Conservation (phyloP, 2,888 invertebrate species). For the Lithophane ornitopus region DNA sequence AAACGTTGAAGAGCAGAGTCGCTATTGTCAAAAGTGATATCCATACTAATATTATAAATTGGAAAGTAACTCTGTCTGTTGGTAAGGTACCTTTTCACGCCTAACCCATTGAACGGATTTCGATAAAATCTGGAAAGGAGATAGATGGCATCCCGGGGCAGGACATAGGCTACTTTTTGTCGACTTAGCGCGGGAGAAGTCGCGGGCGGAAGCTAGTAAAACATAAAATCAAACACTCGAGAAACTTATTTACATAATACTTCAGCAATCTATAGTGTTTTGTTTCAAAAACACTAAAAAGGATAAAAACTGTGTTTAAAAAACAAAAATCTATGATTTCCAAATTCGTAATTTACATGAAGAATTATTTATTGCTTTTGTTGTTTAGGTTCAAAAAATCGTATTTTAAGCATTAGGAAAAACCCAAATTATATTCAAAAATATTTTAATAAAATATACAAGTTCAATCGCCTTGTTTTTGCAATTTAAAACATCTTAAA, state of each 20-base stretch:
- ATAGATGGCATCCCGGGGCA: no score
- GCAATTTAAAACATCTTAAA: slow-evolving; percentile 28
- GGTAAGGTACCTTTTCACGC: no score
- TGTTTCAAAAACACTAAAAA: background rate
- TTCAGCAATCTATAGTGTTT: background rate
- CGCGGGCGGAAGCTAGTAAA: no score
- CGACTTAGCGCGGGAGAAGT: no score
- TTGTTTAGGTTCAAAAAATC: background rate
- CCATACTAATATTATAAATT: no score
- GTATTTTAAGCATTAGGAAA: background rate
- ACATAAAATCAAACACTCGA: background rate
- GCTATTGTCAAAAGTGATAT: background rate
- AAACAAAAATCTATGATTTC: background rate
- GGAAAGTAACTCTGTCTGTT: no score
- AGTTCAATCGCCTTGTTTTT: slow-evolving; percentile 1
- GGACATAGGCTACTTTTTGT: no score
- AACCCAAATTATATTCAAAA: background rate
- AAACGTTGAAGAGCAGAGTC: background rate
- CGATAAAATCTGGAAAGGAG: no score
- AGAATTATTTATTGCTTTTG: background rate
- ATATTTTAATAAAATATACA: slow-evolving; percentile 13
- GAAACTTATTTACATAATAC: background rate
- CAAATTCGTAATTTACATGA: background rate
- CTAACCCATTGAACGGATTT: no score
- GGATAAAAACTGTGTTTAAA: background rate